Percentiles rank a stretch among this genome's conserved stretches.
phyloP scores from a whole-genome alignment of 2,888 invertebrate species.

The Chaitophorus viminalis region DNA sequence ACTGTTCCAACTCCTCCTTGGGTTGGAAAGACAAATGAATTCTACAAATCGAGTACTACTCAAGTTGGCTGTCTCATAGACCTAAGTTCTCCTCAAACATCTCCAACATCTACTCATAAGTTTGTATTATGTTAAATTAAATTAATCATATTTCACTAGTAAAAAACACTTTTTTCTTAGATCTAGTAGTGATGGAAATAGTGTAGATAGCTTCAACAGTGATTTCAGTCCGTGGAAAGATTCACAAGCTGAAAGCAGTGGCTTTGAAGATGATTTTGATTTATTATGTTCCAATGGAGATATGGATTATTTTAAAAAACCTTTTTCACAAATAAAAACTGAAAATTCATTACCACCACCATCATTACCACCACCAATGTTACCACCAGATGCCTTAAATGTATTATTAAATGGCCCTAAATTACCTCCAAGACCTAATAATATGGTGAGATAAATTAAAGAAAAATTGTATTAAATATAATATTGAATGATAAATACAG shows the following conservation, averaged over 20 bases:
- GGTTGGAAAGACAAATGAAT: constrained; percentile 44
- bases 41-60: constrained; percentile 26
- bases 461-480: not conserved
- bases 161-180: constrained; percentile 65
- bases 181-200: constrained; percentile 79
- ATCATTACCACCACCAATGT: constrained; percentile 80
- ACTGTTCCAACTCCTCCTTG: constrained; percentile 45
- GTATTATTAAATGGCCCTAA: constrained; percentile 65
- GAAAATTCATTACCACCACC: constrained; percentile 78
- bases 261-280: constrained; percentile 87
- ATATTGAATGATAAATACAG: not conserved
- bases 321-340: constrained; percentile 39
- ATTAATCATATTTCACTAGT: not conserved
- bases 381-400: constrained; percentile 70
- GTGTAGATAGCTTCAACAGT: constrained; percentile 80
- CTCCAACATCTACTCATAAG: constrained; percentile 77
- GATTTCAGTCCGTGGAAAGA: constrained; percentile 71
- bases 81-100: constrained; percentile 78
- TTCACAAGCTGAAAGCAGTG: constrained; percentile 81
- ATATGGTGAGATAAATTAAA: constrained; percentile 38
- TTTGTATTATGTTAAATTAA: constrained; percentile 35
- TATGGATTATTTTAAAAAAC: constrained; percentile 62
- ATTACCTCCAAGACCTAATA: constrained; percentile 65
- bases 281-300: constrained; percentile 67
- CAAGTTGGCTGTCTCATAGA: constrained; percentile 74